phyloP scores from a whole-genome alignment of 2,113 vertebrate genomes.

The Sceloporus undulatus region DNA sequence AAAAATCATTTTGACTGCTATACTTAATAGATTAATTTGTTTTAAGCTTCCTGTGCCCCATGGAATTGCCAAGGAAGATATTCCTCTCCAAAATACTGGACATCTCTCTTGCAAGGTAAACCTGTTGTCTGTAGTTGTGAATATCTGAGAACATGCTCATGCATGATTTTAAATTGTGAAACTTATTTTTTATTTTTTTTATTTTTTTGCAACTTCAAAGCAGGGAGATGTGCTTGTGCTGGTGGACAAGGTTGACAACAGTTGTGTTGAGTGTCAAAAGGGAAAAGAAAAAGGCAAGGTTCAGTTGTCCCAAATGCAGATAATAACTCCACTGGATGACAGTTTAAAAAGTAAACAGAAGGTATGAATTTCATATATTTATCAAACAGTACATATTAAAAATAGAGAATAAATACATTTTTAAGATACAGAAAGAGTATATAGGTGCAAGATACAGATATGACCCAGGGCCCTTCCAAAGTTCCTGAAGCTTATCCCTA shows the following conservation, averaged over 20 bases:
- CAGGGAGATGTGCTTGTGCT: conserved; percentile 84
- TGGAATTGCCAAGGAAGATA: conserved; percentile 81
- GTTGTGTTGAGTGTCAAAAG: conserved; percentile 83
- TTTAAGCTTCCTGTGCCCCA: conserved; percentile 87
- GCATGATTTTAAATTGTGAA: conserved; percentile 32
- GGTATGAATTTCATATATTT: conserved; percentile 53
- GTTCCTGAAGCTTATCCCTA: too few species aligned
- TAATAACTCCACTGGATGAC: conserved; percentile 81
- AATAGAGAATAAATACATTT: neutral
- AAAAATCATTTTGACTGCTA: neutral
- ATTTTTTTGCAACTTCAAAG: conserved; percentile 64
- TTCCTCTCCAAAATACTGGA: conserved; percentile 76
- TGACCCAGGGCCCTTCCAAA: too few species aligned
- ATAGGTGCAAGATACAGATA: too few species aligned
- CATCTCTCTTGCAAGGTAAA: conserved; percentile 89
- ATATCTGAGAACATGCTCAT: neutral
- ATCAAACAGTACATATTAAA: neutral
- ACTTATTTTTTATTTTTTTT: conserved; percentile 48
- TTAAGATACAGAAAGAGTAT: too few species aligned
- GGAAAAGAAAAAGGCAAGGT: conserved; percentile 77
- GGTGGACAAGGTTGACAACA: conserved; percentile 76
- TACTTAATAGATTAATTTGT: conserved; percentile 48
- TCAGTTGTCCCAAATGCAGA: conserved; percentile 79
- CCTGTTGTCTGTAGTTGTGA: conserved; percentile 39
- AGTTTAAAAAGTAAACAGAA: conserved; percentile 63